phyloP scores from a whole-genome alignment of 2,797 vertebrate genomes.

The Cryptoblepharus egeriae region DNA sequence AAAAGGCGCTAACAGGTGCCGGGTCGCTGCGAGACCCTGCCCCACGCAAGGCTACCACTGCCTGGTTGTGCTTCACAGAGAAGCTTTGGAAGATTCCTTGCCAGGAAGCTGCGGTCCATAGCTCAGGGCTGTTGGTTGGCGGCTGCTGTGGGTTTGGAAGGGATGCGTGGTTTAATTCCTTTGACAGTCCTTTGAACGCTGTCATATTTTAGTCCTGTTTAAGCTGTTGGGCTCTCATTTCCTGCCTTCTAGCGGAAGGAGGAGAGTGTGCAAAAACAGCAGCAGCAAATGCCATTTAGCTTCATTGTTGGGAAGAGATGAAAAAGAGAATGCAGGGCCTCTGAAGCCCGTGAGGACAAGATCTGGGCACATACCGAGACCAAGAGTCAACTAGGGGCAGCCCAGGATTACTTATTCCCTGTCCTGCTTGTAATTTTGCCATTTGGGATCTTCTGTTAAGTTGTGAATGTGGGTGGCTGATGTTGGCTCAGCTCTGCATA shows the following conservation, averaged over 20 bases:
- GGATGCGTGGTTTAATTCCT: conserved; percentile 55
- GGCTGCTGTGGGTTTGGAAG: conserved; percentile 12
- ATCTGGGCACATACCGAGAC: too few species aligned
- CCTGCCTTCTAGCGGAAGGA: conserved; percentile 40
- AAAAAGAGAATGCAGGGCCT: too few species aligned
- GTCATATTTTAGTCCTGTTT: conserved; percentile 63
- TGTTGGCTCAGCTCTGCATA: too few species aligned
- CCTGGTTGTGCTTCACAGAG: background rate
- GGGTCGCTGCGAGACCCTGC: background rate
- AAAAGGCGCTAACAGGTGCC: accelerated
- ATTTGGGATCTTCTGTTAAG: too few species aligned
- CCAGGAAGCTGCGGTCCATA: accelerated
- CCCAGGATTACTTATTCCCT: too few species aligned
- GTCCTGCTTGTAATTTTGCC: too few species aligned
- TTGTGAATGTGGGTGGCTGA: too few species aligned
- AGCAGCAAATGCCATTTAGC: too few species aligned
- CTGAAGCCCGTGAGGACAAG: too few species aligned
- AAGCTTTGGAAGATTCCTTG: background rate
- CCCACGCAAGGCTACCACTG: accelerated
- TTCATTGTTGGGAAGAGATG: too few species aligned
- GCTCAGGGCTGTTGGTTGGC: background rate
- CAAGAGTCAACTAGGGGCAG: too few species aligned
- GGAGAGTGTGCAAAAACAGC: too few species aligned
- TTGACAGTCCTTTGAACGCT: conserved; percentile 51
- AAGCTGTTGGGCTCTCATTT: conserved; percentile 45